Base-by-base conservation (phyloP, 2,797 vertebrate species). In the Gymnoscopelus microlampas region DNA sequence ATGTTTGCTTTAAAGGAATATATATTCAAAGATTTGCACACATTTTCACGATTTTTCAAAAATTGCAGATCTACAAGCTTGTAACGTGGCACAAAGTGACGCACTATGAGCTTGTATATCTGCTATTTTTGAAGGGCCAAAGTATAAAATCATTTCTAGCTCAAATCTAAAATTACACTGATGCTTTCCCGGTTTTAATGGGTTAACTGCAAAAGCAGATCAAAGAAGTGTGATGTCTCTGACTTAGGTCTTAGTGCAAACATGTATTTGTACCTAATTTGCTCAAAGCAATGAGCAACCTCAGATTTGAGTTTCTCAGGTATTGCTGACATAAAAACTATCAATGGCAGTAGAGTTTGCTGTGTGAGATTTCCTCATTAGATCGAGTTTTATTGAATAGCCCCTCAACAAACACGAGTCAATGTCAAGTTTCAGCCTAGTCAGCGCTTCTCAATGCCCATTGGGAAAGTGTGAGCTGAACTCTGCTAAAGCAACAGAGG, bases 401-500 rank as follows among this genome's bases (percentile, higher is more conserved):
- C 60, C 67, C 78, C 70, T 84, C 70, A 76, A 80, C 65, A 87
- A 83, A 88, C 81, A 80, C 13, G 2, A 77, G 54, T 74, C 66
- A 59, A 82, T 14, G 62, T 87, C 71, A 60, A 44, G 83, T 87
- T 90, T 88, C 88, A 73, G 76, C 86, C 68, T 72, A 70, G 66
- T 88, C 86, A 86, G 89, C 88, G 79, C 53, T 86, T 78, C 68
- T 66, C 0, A 0, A 1, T 64, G 64, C 68, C 75, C 66, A 23
- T 32, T 54, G 77, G 82, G 71, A 63, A 57, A 60, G 77, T 80
- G 77, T 80, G 79, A 81, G 80, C 74, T 54, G 80, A 82, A 81
- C 77, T 88, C 71, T 78, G 70, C 84, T 85, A 86, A 85, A 87
- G 81, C 87, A 92, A 87, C 87, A 89, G 78, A 24, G 15, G 82